phyloP scores from a whole-genome alignment of 2,888 invertebrate genomes.

The Exephanes ischioxanthus region DNA sequence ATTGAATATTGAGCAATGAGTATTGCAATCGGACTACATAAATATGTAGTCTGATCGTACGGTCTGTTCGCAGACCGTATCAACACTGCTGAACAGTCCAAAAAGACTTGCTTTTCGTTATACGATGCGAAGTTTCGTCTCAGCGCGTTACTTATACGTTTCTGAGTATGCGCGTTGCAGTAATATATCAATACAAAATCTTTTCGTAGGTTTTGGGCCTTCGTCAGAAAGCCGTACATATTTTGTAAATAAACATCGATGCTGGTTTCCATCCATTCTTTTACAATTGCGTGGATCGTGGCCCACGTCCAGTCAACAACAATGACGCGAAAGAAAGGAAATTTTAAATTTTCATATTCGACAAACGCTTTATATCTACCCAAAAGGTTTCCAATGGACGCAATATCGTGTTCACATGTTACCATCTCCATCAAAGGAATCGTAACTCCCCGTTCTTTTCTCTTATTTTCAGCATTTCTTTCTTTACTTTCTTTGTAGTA shows the following conservation, averaged over 20 bases:
- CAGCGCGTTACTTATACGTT: conserved; percentile 7
- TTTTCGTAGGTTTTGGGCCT: neutral
- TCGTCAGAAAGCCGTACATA: neutral
- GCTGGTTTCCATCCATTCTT: neutral
- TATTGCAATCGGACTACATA: too few relatives aligned
- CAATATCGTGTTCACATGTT: conserved; percentile 8
- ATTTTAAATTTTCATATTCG: neutral
- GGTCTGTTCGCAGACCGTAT: neutral
- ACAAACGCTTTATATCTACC: neutral
- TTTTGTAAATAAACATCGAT: conserved; percentile 4
- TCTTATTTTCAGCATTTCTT: neutral
- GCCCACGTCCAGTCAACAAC: too few relatives aligned
- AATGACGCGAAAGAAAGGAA: neutral
- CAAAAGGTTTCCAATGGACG: neutral
- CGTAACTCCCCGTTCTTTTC: neutral
- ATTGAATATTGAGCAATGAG: too few relatives aligned
- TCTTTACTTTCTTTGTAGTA: neutral
- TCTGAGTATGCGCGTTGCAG: neutral
- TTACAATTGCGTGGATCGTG: neutral
- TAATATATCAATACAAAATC: neutral
- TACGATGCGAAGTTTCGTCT: neutral
- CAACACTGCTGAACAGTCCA: neutral
- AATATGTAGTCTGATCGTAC: too few relatives aligned
- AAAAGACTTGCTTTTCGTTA: neutral
- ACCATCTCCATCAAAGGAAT: conserved; percentile 12